Evolutionary conservation across 1,140 invertebrate species (phyloP), one percentile per base, ranked within the genome.

Genomic region (Dryas iulia): DNA sequence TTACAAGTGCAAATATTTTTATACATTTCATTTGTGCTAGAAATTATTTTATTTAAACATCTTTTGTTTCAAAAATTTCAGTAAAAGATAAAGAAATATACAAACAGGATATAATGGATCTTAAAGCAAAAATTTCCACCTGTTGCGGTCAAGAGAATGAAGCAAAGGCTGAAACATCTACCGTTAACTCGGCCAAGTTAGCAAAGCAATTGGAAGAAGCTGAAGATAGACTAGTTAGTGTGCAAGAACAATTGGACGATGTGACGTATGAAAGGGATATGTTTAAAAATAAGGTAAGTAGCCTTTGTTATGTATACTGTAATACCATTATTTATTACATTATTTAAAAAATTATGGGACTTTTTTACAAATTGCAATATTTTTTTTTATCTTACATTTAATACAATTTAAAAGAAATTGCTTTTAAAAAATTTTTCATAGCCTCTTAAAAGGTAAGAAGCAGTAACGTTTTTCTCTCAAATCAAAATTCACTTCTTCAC

Each of bases 41-140:
- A n/a, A n/a, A n/a, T n/a, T n/a, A n/a, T n/a, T n/a, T n/a, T n/a
- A 25, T 24, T 12, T 10, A 23, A 53, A 8, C 4, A 24, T 26
- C 3, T 56, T 25, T 24, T 26, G 3, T n/a, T n/a, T n/a, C n/a
- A n/a, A n/a, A n/a, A 25, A 5, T 56, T 76, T 18, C 62, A 91
- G 89, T 77, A 58, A 90, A 89, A 78, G 81, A 87, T n/a, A 89
- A 88, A 65, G 87, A 90, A 67, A 76, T 86, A 60, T 87, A 87
- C 65, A 91, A 91, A 71, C 57, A 81, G 35, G 87, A 91, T 4
- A 85, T 90, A 56, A 60, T 88, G 5, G 75, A 83, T 61, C 71
- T 91, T 7, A 91, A 89, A 72, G 74, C 84, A 0, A 84, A 84
- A 72, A 85, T 90, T 26, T 87, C 85, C 0, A 56, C 82, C 12